Base-by-base conservation (phyloP, 2,113 vertebrate genomes). In the Shinisaurus crocodilurus region DNA sequence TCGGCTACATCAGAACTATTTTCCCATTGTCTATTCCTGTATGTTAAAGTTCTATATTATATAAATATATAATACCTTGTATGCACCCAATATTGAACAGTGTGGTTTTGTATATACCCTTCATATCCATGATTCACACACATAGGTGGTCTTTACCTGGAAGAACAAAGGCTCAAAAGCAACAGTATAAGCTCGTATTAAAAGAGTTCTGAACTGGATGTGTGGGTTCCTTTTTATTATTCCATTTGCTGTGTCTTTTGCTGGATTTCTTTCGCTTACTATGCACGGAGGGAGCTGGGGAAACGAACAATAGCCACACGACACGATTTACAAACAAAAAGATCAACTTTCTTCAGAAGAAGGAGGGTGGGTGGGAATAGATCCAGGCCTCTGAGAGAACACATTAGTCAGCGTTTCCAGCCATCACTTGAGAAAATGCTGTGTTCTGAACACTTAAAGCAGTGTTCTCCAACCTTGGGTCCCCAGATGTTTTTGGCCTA, bases 51-150 rank as follows among this genome's bases (percentile, higher is more conserved):
- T 97, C 96, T 98, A 98, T 98, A 98, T 98, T 98, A 97, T 97
- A 97, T 97, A 98, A 97, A 98, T 98, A 98, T 97, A 98, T 97
- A 98, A 97, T 97, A 97, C 95, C 96, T 97, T 97, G 97, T 97
- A 97, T 97, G 97, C 97, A 97, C 97, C n/a, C 97, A 96, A 94
- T 95, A 96, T 95, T 94, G 94, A 95, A 95, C 94, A 87, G 91
- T 97, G 96, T 97, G 96, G 90, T 96, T 97, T 97, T 97, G 95
- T 97, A 93, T 95, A 91, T 94, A 95, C 16, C 95, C 91, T 92
- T 95, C 94, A 94, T 94, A 90, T 82, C 92, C 89, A 91, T 93
- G 93, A 90, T 67, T 95, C 94, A 93, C 87, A 89, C 90, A 91
- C 91, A 69, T 90, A 90, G 92, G 87, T 95, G 94, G 89, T 92